Evolutionary conservation across 2,797 vertebrate species (phyloP), one percentile per base, ranked within the genome.

Genomic region (Coregonus sp.): DNA sequence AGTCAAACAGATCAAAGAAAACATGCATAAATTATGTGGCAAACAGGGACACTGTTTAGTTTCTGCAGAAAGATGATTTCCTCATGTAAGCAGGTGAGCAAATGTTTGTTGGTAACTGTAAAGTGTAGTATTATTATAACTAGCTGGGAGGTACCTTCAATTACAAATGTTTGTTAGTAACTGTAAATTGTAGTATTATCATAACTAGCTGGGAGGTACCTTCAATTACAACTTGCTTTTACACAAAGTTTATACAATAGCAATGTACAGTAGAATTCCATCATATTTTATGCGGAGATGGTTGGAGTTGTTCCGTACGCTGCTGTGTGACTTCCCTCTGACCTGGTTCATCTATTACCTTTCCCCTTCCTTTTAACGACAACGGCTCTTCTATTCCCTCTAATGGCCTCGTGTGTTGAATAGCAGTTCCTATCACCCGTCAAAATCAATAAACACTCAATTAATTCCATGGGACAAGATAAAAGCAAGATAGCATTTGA

Each of bases 401-500:
- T 90, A 92, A 91, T 90, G 90, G 87, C 84, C 81, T 78, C 84
- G 4, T 31, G 29, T 66, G 88, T 93, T 87, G 83, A 91, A 84
- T 85, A 91, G 90, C 86, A 65, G 40, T 29, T 82, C 5, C 93
- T 93, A 93, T 90, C 88, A 90, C 91, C 89, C 93, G 95, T 97
- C 97, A 94, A 95, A 96, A 97, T 98, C 96, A 98, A 98, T 97
- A 94, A 96, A 89, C 81, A 77, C 85, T 92, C 92, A 92, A 96
- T 94, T 98, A 92, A 99, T 98, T 96, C 93, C 89, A 95, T 87
- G 91, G 88, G 97, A 99, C 97, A 97, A 95, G 95, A 97, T 98
- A 97, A 98, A 98, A 98, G 96, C 95, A 95, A 97, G 96, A 96
- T 96, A 97, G 96, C 96, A 95, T 96, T 95, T 95, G 95, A 95